These are phyloP conservation scores for Rhamphomyia laevipes DNA, from an alignment of 2,888 invertebrate species.

Conservation along the genomic window DNA sequence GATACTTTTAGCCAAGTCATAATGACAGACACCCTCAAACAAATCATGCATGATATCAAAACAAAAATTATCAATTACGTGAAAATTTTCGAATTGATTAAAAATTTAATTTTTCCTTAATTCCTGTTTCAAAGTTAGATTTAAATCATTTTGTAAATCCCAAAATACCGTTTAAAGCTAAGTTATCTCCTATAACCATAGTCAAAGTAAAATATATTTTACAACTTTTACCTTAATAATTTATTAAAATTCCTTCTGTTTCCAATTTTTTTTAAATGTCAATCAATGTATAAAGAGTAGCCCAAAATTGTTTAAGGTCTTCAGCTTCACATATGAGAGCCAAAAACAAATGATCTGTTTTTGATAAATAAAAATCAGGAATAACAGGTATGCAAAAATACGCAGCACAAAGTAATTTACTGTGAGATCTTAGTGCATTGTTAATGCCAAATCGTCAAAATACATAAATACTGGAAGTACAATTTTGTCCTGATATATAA, in stretches of 20 bases:
- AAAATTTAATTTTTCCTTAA: not conserved
- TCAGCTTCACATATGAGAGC: not conserved
- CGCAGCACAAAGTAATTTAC: constrained; percentile 1
- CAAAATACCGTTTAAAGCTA: not conserved
- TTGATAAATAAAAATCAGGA: not conserved
- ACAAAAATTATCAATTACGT: not conserved
- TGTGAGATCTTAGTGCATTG: constrained; percentile 6
- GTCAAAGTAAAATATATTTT: not conserved
- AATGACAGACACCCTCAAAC: constrained; percentile 3
- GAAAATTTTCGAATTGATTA: not conserved
- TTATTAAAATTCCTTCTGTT: not conserved
- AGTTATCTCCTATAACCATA: not conserved
- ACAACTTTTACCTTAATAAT: not conserved
- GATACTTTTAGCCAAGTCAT: not conserved
- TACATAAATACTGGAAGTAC: constrained; percentile 8
- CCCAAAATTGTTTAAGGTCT: not conserved
- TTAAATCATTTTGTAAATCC: constrained; percentile 1
- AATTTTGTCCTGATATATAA: not conserved
- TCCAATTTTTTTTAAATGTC: not conserved
- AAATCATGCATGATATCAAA: constrained; percentile 5
- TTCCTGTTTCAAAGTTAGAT: not conserved
- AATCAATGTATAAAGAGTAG: not conserved
- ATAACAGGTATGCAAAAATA: constrained; percentile 1
- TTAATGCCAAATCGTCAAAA: constrained; percentile 10
- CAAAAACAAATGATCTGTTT: constrained; percentile 1